Base-by-base conservation (phyloP, 1,140 invertebrate species). In the Limonius californicus region DNA sequence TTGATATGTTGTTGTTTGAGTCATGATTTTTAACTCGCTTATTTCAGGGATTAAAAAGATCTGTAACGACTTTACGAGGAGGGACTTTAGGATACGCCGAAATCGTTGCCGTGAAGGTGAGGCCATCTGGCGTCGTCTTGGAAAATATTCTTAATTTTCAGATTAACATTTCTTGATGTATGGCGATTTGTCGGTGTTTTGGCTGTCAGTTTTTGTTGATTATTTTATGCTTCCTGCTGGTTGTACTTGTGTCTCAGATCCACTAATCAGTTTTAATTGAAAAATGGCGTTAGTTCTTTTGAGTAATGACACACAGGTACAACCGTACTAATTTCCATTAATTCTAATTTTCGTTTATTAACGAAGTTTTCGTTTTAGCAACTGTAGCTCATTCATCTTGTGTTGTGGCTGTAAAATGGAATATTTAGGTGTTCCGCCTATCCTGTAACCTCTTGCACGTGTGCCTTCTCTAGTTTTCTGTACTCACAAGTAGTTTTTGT, bases 61-160 rank as follows among this genome's bases (percentile, higher is more conserved):
- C 92, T 68, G 92, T 96, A 81, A 94, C 92, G 70, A 91, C 90
- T 67, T 83, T 92, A 70, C 84, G 89, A 74, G 90, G 90, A 73
- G 90, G 90, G 70, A 90, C 89, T 64, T 83, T 93, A 74, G 91
- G 91, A 74, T 92, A 91, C 80, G 92, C 93, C 66, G 92, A 95
- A 86, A 94, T 95, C 81, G 92, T 95, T 80, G 92, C 92, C 76
- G 90, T 96, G 69, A 95, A 96, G 93, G 93, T 95, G 83, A 82
- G 79, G 16, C 45, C 14, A 50, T 50, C 6, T 16, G 45, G 9
- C n/a, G 19, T 50, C 45, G 4, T 21, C 45, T 3, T 50, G 3
- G 45, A 16, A n/a, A n/a, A n/a, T n/a, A 39, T 39, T 50, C 14
- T 50, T 50, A 18, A 8, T 50, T 50, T 50, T 19, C 45, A 50